Base-by-base conservation (phyloP, 2,113 vertebrate genomes). In the Montifringilla adamsi region DNA sequence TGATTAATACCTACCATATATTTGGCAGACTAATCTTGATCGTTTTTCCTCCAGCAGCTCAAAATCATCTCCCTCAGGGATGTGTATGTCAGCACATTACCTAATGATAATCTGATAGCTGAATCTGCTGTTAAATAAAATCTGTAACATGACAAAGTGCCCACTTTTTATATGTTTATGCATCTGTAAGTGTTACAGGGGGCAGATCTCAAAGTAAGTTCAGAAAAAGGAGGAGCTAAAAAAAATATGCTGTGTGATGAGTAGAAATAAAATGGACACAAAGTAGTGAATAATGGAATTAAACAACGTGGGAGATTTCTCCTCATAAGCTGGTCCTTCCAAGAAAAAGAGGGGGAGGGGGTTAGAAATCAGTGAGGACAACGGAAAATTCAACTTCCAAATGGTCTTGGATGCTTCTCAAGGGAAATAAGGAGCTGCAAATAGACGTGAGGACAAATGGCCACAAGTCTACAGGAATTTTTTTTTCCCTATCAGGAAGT, bases 401-500 rank as follows among this genome's bases (percentile, higher is more conserved):
- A 88, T 35, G 47, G 47, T 93, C 85, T 94, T 94, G 92, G 85
- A 93, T 60, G 55, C 39, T 81, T 95, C 95, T 89, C 91, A 90
- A 89, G 94, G 94, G 94, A 96, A 97, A 96, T 84, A 89, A 86
- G 76, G 44, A 95, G 83, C 90, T 94, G 86, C 89, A 97, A 95
- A 94, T 89, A 94, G 89, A 94, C 18, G 76, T 67, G 73, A 95
- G 86, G 94, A 94, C 94, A 93, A 96, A 95, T 72, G 86, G 76
- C 86, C 95, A 81, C 1, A 16, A 89, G 80, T 77, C 91, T 92
- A 52, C 60, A 84, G 68, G 76, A 81, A 7, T 33, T 68, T 90
- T 68, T 90, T 84, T 90, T n/a, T 6, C 26, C 26, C 47, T 15
- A 7, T 66, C 47, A 92, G 89, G 86, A 88, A 90, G 70, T 37